phyloP scores from a whole-genome alignment of 2,888 invertebrate species.

The Hyposoter dolosus region DNA sequence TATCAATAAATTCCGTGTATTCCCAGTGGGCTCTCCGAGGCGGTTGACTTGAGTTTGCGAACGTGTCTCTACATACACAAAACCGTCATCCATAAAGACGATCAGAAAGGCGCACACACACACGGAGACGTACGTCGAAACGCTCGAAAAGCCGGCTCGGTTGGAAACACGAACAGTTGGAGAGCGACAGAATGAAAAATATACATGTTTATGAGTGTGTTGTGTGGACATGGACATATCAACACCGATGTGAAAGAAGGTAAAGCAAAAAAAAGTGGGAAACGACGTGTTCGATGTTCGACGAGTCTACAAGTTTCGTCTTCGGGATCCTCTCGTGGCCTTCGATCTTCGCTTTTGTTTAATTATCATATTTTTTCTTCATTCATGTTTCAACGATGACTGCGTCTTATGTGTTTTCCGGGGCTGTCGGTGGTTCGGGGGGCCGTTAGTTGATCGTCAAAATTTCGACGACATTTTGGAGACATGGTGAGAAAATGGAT shows the following conservation, averaged over 20 bases:
- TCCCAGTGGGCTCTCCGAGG: constrained; percentile 15
- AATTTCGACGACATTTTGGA: constrained; percentile 63
- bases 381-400: constrained; percentile 17
- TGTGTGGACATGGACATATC: neutral
- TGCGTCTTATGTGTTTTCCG: neutral
- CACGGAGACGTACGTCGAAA: neutral
- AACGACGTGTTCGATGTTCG: constrained; percentile 29
- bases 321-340: constrained; percentile 54
- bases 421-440: neutral
- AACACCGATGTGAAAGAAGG: neutral
- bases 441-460: constrained; percentile 2
- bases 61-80: constrained; percentile 6
- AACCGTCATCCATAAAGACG: neutral
- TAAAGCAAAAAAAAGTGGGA: neutral
- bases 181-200: neutral
- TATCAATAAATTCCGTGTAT: constrained; percentile 36
- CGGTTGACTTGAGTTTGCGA: neutral
- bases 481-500: constrained; percentile 64
- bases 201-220: neutral
- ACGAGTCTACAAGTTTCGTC: constrained; percentile 47
- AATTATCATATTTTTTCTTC: neutral
- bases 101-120: neutral
- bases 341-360: constrained; percentile 25
- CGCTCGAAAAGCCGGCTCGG: constrained; percentile 23
- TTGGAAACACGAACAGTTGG: neutral